Percentiles rank a stretch among this genome's conserved stretches.
phyloP scores from a whole-genome alignment of 1,140 invertebrate species.

The Ceratoteleas bidentatus region DNA sequence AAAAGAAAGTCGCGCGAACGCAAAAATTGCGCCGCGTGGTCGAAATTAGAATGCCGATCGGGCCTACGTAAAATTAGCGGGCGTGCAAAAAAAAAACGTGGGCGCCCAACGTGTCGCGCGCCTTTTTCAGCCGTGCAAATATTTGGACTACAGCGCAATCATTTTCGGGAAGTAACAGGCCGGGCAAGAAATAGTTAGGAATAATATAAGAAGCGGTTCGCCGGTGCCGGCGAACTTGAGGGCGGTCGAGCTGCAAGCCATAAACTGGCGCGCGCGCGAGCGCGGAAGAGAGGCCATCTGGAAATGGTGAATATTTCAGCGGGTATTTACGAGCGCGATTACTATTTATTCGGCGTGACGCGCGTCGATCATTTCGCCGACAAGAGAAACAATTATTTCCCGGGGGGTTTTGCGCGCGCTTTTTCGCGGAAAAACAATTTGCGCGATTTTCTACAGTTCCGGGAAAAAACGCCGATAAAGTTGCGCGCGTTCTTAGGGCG shows the following conservation, averaged over 20 bases:
- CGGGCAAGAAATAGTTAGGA: constrained; percentile 55
- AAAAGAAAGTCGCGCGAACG: not conserved
- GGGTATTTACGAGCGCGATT: constrained; percentile 51
- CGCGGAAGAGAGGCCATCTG: constrained; percentile 58
- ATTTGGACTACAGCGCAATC: constrained; percentile 61
- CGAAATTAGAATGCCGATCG: constrained; percentile 59
- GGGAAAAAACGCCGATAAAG: no score
- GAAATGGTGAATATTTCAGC: constrained; percentile 64
- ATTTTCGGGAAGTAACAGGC: constrained; percentile 60
- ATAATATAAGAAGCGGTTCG: constrained; percentile 61
- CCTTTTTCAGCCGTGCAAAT: constrained; percentile 56
- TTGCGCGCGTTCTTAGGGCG: no score
- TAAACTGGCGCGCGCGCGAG: constrained; percentile 40
- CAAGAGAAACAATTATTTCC: constrained; percentile 41
- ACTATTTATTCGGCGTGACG: constrained; percentile 63
- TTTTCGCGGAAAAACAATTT: no score
- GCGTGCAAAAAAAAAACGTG: constrained; percentile 18
- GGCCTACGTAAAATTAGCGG: constrained; percentile 53
- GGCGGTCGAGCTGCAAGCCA: constrained; percentile 36
- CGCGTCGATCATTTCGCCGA: constrained; percentile 42
- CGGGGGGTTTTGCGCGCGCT: not conserved
- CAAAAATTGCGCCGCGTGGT: constrained; percentile 16
- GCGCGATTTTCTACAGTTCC: no score
- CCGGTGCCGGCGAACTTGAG: constrained; percentile 46
- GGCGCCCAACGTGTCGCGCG: constrained; percentile 52